phyloP scores from a whole-genome alignment of 1,140 invertebrate species.

The Asobara japonica region DNA sequence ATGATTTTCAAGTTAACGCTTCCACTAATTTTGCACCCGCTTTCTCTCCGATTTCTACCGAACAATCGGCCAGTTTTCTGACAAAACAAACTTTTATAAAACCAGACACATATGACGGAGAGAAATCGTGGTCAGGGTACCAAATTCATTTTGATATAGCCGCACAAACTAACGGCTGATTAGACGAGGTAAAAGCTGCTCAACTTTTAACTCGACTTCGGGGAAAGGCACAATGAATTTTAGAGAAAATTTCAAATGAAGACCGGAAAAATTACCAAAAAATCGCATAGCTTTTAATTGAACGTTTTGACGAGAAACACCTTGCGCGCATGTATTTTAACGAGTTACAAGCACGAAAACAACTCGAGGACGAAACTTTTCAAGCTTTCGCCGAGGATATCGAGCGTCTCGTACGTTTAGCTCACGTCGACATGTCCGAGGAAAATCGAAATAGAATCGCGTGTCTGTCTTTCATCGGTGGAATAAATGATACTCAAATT shows the following conservation, averaged over 20 bases:
- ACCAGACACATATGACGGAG: neutral
- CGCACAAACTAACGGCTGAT: neutral
- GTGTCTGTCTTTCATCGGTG: neutral
- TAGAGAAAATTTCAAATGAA: neutral
- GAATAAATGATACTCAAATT: neutral
- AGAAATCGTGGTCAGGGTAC: neutral
- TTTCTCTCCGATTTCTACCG: no score
- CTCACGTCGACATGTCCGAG: neutral
- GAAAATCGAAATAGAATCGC: neutral
- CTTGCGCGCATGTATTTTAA: neutral
- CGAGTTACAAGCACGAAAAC: neutral
- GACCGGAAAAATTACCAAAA: neutral
- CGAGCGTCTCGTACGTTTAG: neutral
- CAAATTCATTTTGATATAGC: neutral
- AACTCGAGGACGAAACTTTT: neutral
- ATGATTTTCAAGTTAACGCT: no score
- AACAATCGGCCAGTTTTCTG: no score
- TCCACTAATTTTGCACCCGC: no score
- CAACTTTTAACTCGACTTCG: neutral
- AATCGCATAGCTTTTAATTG: neutral
- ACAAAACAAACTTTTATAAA: neutral
- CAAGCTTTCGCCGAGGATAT: conserved; percentile 1
- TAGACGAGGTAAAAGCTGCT: neutral
- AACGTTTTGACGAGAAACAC: neutral
- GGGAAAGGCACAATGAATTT: neutral